Base-by-base conservation (phyloP, 1,140 invertebrate species). In the Caerostris darwini region DNA sequence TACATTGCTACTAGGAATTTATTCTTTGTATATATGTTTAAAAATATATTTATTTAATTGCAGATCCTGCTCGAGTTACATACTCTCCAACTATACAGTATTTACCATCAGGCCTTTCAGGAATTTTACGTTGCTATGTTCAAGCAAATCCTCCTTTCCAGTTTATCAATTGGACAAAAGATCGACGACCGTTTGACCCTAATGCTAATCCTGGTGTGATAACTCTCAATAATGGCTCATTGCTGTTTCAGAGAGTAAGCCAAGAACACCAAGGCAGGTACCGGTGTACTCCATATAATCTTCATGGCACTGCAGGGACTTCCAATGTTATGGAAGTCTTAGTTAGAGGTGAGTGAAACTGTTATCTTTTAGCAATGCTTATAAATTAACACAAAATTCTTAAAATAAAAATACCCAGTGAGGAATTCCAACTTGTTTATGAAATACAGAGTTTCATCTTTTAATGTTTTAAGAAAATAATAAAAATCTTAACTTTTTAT, bases 121-220 rank as follows among this genome's bases (percentile, higher is more conserved):
- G 98, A 57, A 98, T 99, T 91, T 98, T 99, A n/a, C 98, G 99
- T 95, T 99, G 99, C 96, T 98, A 98, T 96, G 98, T 99, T 95
- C 99, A 99, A 96, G 98, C 99, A 34, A 99, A 99, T 96, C 99
- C 99, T 7, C 98, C 98, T 50, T 97, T 99, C 93, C 98, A 99
- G 95, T 98, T 99, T 96, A 98, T 99, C 59, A 99, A 98, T 95
- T 99, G 99, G 99, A 99, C 98, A 95, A 99, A 99, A 97, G 98
- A 99, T 96, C 98, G 98, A 96, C 97, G 98, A 82, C 96, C 99
- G 87, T 97, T 99, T 95, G 98, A 99, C 96, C 98, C 98, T 86
- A 98, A 98, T 96, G 98, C 98, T 96, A 98, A 98, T 94, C 98
- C 98, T 96, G 98, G 98, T 95, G 98, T 99, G 95, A 97, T 98